Base-by-base conservation (phyloP, 2,113 vertebrate species). In the Leptosomus discolor region DNA sequence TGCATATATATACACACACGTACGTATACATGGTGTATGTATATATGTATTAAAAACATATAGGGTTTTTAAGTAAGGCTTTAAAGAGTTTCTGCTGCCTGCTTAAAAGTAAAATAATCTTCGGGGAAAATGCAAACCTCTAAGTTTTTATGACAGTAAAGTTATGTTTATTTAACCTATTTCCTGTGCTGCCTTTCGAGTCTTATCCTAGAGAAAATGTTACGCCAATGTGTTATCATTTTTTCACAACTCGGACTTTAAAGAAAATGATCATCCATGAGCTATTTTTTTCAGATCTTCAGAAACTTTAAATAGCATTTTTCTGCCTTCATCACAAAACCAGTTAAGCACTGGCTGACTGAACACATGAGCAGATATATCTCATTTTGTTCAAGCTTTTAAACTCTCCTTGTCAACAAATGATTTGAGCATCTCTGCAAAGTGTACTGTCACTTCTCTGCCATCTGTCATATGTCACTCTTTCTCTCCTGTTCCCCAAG, bases 131-230 rank as follows among this genome's bases (percentile, higher is more conserved):
- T 46, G 36, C 36, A 80, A 92, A 65, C 43, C 34, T 63, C 0
- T 71, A 19, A 63, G 83, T 94, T 91, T 57, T 75, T 71, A 11
- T 87, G 88, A 85, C 63, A 80, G 58, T 54, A 64, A 93, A 92
- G 41, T 88, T 92, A 17, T 92, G 88, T 94, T 97, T 96, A 84
- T 95, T 97, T 95, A 95, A 92, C 77, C 79, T 87, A 41, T 94
- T 92, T 86, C 71, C 39, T 75, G 48, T 27, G 60, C 32, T 84
- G 88, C 23, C 84, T 97, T 97, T 97, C 80, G 92, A 94, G 88
- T 71, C 78, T 88, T 80, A 78, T 86, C 91, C 84, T 69, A 23
- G 32, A 90, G 84, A 93, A 95, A 95, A 94, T 16, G 85, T 51
- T 84, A 77, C 46, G 70, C 64, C 79, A 76, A 20, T 69, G 46